Evolutionary conservation across 2,797 vertebrate species (phyloP).

Genomic region (Spinus pinus): DNA sequence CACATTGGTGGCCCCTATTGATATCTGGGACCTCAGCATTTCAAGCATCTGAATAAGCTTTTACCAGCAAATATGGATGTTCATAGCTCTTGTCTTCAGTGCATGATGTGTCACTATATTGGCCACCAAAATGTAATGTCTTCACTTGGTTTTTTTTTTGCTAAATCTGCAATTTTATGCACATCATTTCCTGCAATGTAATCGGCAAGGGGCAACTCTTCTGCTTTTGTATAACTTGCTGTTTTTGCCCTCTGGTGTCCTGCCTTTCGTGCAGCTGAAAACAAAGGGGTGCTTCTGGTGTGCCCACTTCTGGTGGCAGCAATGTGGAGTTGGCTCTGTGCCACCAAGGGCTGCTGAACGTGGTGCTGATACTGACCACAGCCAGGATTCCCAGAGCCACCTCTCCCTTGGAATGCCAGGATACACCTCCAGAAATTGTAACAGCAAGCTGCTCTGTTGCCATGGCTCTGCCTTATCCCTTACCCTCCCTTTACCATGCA

Average conservation of each 20-base stretch:
- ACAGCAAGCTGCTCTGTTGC: not conserved
- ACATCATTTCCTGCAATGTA: not conserved
- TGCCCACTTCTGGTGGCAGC: not conserved
- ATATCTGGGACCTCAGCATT: not conserved
- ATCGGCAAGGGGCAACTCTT: not conserved
- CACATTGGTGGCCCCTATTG: not conserved
- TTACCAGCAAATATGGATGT: not conserved
- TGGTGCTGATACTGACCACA: not conserved
- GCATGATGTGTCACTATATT: not conserved
- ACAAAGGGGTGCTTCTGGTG: not conserved
- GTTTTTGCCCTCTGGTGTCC: not conserved
- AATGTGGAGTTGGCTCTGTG: not conserved
- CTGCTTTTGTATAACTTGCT: not conserved
- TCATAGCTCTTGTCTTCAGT: not conserved
- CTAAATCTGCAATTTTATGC: not conserved
- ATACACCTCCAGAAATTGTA: not conserved
- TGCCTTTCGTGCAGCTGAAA: not conserved
- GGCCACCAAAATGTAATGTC: not conserved
- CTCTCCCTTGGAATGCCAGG: not conserved
- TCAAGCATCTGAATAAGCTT: not conserved
- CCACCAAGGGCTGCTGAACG: rapidly evolving
- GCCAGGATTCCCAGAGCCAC: not conserved
- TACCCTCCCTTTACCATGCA: not conserved
- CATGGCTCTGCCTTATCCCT: not conserved
- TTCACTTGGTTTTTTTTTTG: not conserved